Evolutionary conservation across 1,140 invertebrate species (phyloP).

Genomic region (Drosophila bocki): DNA sequence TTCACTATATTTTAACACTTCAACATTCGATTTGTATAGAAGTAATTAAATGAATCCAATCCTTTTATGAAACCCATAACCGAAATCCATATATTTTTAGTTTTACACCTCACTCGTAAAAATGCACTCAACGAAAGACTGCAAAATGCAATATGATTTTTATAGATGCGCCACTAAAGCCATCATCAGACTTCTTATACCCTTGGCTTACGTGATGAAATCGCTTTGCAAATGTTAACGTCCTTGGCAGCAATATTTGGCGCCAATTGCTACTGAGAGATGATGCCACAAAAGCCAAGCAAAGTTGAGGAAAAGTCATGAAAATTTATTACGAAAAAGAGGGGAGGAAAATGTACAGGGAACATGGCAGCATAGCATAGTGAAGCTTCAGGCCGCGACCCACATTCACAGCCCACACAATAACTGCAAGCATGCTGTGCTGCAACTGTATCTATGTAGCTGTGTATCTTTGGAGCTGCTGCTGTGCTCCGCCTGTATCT

Average conservation of each 20-base stretch:
- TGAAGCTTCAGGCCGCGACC: conserved; percentile 45
- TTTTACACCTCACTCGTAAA: conserved; percentile 29
- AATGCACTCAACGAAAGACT: conserved; percentile 3
- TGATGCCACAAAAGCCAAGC: conserved; percentile 35
- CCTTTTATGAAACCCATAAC: neutral
- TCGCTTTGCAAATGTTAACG: conserved; percentile 32
- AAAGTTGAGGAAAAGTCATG: conserved; percentile 21
- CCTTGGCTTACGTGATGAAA: conserved; percentile 36
- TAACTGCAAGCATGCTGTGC: conserved; percentile 5
- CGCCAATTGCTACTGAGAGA: conserved; percentile 37
- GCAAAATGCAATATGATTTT: conserved; percentile 13
- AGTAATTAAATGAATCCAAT: neutral
- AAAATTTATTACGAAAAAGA: conserved; percentile 27
- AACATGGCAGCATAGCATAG: conserved; percentile 7
- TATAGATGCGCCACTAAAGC: conserved; percentile 1
- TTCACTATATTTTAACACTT: too few relatives aligned
- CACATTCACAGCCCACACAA: conserved; percentile 37
- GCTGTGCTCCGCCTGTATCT: conserved; percentile 12
- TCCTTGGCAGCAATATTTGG: conserved; percentile 44
- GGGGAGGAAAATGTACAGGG: neutral
- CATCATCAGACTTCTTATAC: conserved; percentile 14
- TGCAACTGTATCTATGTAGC: conserved; percentile 28
- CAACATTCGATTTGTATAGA: neutral
- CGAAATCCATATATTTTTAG: too few relatives aligned
- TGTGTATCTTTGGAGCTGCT: conserved; percentile 30